phyloP scores from a whole-genome alignment of 2,797 vertebrate species.

The Melanotaenia maccullochi region DNA sequence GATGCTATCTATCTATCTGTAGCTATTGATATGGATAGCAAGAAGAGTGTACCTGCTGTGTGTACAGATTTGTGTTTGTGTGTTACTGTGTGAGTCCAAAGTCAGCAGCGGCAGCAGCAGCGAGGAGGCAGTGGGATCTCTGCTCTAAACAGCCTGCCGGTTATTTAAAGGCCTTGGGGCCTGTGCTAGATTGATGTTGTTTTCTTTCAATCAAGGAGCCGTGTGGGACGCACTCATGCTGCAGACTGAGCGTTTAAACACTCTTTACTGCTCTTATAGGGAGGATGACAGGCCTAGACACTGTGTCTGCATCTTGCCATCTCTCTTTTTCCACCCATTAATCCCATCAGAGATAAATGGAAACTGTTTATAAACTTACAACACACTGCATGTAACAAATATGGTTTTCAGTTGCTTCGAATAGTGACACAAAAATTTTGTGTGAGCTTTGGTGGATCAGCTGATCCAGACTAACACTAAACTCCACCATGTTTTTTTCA shows the following conservation, averaged over 20 bases:
- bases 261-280: conserved; percentile 44
- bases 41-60: conserved; percentile 14
- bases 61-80: conserved; percentile 1
- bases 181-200: conserved; percentile 80
- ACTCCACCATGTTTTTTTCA: background rate
- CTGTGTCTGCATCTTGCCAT: conserved; percentile 40
- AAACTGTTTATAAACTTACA: conserved; percentile 22
- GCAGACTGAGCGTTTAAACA: conserved; percentile 68
- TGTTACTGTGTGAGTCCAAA: conserved; percentile 33
- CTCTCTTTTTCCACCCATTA: conserved; percentile 10
- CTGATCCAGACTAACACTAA: background rate
- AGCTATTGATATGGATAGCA: background rate
- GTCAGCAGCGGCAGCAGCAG: conserved; percentile 44
- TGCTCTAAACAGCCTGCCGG: conserved; percentile 59
- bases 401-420: background rate
- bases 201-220: conserved; percentile 80
- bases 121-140: conserved; percentile 42
- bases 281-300: conserved; percentile 54
- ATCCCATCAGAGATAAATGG: conserved; percentile 3
- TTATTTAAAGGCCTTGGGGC: conserved; percentile 76
- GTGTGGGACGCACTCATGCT: conserved; percentile 70
- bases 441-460: background rate
- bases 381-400: background rate
- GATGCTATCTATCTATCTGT: conserved; percentile 14
- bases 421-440: background rate